Base-by-base conservation (phyloP, 2,888 invertebrate species). In the Apodemia mormo region DNA sequence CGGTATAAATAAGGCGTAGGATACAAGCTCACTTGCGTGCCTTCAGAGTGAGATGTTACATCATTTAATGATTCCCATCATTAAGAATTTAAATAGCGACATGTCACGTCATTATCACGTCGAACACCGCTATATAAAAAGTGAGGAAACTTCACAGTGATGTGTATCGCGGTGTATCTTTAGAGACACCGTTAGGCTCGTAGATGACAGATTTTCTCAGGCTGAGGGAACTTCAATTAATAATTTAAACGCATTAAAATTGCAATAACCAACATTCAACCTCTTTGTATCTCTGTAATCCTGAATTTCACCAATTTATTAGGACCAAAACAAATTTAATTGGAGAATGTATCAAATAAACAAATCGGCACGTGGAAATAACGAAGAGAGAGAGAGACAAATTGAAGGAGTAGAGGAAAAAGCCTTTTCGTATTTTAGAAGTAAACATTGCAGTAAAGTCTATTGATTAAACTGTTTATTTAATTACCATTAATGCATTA, bases 41-140 rank as follows among this genome's bases (percentile, higher is more conserved):
- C 49, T n/a, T 52, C 49, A 8, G 8, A 54, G 52, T 54, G 52
- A 54, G n/a, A 22, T 54, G 52, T 64, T 37, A 64, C 33, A 14
- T 61, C 14, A 61, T 61, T 61, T 61, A 61, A 61, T 33, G 61
- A 61, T 61, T 61, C 61, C 61, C 61, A 61, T 37, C 61, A 61
- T 64, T 64, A 64, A 64, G 61, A 37, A 64, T 64, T 64, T 14
- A 64, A 64, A 64, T 64, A 33, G 61, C 37, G n/a, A 54, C 2
- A 64, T 37, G 61, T 64, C 61, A 64, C 33, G n/a, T 37, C 61
- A 64, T 64, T 64, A 64, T 37, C 14, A 37, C 33, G 37, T 37
- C 33, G 37, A 33, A 64, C 61, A 37, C 61, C 37, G 37, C 61
- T 64, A 64, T 7, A 37, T 64, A 64, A 64, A 64, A 64, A 64